phyloP scores from a whole-genome alignment of 2,113 vertebrate genomes.

The Crocuta crocuta region DNA sequence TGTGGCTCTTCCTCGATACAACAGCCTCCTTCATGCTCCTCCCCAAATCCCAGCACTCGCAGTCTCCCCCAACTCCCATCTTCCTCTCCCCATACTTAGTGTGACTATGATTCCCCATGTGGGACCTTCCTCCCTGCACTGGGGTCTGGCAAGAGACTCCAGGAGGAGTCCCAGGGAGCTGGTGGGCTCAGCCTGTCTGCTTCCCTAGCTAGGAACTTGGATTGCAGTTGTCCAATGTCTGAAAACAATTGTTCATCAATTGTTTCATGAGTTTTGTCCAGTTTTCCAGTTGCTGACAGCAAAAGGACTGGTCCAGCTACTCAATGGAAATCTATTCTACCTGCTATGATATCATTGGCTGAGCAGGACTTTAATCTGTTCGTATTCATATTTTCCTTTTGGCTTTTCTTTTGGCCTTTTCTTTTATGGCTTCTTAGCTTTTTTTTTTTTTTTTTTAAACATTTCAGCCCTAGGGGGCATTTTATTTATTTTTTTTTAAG shows the following conservation, averaged over 20 bases:
- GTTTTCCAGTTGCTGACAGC: background rate
- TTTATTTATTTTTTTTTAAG: too few relatives aligned
- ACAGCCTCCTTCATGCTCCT: background rate
- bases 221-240: background rate
- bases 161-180: background rate
- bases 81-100: background rate
- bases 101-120: background rate
- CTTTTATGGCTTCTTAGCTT: background rate
- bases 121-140: background rate
- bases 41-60: background rate
- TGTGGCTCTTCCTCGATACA: background rate
- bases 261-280: background rate
- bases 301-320: background rate
- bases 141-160: background rate
- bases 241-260: background rate
- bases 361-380: background rate
- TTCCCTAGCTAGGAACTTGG: background rate
- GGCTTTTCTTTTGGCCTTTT: conserved; percentile 7
- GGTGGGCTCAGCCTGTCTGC: background rate
- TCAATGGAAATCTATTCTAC: background rate
- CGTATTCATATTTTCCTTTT: background rate
- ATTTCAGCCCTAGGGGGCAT: too few relatives aligned
- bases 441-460: background rate
- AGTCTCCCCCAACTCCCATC: background rate
- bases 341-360: background rate